Evolutionary conservation across 2,797 vertebrate genomes (phyloP).

Genomic region (Taeniopygia guttata): DNA sequence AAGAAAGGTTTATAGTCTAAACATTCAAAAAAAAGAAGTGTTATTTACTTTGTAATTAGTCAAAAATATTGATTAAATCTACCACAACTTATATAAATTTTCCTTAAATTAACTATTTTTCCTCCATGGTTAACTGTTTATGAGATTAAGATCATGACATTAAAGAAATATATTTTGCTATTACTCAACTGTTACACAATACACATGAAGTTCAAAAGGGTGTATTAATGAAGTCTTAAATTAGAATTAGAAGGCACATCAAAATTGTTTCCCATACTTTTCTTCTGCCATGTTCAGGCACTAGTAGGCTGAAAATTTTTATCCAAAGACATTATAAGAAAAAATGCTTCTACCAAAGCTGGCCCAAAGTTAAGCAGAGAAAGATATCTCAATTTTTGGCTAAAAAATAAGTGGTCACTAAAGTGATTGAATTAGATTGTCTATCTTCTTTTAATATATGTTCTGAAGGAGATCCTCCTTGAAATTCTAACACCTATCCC

Average conservation of each 20-base stretch:
- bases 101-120: background rate
- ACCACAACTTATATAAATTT: background rate
- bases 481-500: background rate
- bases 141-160: background rate
- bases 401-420: background rate
- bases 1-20: background rate
- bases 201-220: background rate
- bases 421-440: background rate
- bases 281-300: background rate
- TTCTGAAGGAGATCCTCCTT: background rate
- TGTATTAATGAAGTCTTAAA: background rate
- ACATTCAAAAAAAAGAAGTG: background rate
- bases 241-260: background rate
- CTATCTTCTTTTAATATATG: background rate
- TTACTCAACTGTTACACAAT: background rate
- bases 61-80: background rate
- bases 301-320: background rate
- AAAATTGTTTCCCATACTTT: background rate
- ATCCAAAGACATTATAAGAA: background rate
- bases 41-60: background rate
- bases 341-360: background rate
- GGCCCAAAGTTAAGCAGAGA: background rate
- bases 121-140: background rate
- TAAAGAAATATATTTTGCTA: background rate
- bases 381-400: fast-evolving